These are phyloP conservation scores for Erpetoichthys calabaricus DNA, from an alignment of 2,797 vertebrate species.

Conservation along the genomic window DNA sequence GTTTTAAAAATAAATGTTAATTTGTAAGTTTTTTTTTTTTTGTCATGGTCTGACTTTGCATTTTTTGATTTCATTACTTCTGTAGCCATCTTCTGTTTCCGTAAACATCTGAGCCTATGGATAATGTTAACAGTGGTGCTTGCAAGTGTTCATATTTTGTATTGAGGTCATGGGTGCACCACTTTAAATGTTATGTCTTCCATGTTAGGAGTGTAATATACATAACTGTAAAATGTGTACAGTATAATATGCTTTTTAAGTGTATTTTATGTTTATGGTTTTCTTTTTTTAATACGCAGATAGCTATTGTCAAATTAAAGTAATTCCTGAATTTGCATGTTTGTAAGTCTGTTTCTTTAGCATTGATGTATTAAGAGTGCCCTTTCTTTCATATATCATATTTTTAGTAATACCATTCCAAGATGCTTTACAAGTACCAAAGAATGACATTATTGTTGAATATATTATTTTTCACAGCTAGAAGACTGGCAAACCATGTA, in stretches of 20 bases:
- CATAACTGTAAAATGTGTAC: conserved; percentile 2
- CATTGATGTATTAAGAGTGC: not conserved
- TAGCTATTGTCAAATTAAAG: conserved; percentile 1
- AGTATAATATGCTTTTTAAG: not conserved
- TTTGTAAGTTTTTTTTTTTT: no score
- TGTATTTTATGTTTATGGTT: not conserved
- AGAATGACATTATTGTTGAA: no score
- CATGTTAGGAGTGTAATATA: not conserved
- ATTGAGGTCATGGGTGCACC: not conserved
- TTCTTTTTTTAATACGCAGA: not conserved
- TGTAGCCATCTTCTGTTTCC: no score
- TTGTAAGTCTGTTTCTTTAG: not conserved
- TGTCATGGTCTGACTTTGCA: no score
- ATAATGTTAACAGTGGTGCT: not conserved
- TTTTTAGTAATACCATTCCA: no score
- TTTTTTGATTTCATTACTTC: no score
- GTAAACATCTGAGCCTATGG: no score
- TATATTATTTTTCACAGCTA: no score
- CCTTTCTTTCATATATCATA: no score
- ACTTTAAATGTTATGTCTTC: not conserved
- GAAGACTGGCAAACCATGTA: no score
- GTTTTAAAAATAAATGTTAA: no score
- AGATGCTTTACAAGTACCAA: no score
- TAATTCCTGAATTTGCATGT: not conserved
- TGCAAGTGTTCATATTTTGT: not conserved